Base-by-base conservation (phyloP, 2,888 invertebrate species). In the Cremastinae sp. region DNA sequence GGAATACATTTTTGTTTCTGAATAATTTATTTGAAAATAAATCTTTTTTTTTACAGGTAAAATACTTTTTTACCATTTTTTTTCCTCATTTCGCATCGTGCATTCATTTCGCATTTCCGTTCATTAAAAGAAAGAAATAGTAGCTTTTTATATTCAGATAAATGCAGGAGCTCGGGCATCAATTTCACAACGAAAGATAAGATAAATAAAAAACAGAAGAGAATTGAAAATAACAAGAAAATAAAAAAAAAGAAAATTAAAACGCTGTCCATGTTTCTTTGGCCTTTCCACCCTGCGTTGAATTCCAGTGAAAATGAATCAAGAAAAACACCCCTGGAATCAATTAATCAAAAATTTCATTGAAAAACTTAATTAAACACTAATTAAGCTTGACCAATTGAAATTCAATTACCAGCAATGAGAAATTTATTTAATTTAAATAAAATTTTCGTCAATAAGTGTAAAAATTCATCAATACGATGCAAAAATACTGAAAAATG, bases 191-290 rank as follows among this genome's bases (percentile, higher is more conserved):
- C n/a, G 12, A 45, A 12, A 45, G 14, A 45, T 2, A 45, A 45
- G 14, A 45, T 12, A 45, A 12, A 12, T 45, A 45, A 12, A 12
- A 12, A 45, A 10, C n/a, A n/a, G n/a, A n/a, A n/a, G n/a, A 9
- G 9, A 20, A 34, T 34, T 53, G 38, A 38, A 47, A 47, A 14
- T 4, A 14, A 3, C 0, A 3, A 47, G 5, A 47, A 47, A 14
- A 41, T 41, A 9, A 41, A 41, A 41, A 0, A 69, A 3, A 10
- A 62, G 14, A 71, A 62, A 69, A 65, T 20, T 49, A 59, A 59
- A 54, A 71, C 84, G 82, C 82, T 86, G 84, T 87, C 84, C 85
- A 85, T 85, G 86, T 86, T 87, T 89, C 88, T 87, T 87, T 87
- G 85, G 85, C 78, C 81, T 84, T 84, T 84, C 75, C 80, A 79